phyloP scores from a whole-genome alignment of 2,797 vertebrate species.

The Enoplosus armatus region DNA sequence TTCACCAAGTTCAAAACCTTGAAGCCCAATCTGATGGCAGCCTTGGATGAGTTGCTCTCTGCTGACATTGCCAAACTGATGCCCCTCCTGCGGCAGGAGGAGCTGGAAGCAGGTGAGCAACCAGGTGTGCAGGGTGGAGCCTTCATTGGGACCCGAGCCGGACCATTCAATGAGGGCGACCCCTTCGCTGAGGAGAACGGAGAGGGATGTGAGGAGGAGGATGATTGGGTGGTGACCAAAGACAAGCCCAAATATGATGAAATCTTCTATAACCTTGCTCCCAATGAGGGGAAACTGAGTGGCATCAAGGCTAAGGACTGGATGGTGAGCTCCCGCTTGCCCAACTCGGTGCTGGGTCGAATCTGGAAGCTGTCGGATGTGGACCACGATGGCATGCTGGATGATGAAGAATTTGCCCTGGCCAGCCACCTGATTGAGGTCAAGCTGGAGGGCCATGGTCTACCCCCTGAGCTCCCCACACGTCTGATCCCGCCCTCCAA shows the following conservation, averaged over 20 bases:
- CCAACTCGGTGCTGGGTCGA: slow-evolving; percentile 93
- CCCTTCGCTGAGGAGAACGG: slow-evolving; percentile 85
- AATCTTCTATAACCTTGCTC: slow-evolving; percentile 95
- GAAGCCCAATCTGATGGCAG: slow-evolving; percentile 90
- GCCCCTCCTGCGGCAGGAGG: slow-evolving; percentile 93
- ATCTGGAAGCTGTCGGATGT: slow-evolving; percentile 97
- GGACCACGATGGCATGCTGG: slow-evolving; percentile 94
- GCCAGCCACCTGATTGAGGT: slow-evolving; percentile 95
- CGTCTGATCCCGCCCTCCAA: slow-evolving; percentile 94
- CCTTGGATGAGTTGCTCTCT: slow-evolving; percentile 90
- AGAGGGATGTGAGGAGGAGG: slow-evolving; percentile 79
- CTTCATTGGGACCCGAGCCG: slow-evolving; percentile 89
- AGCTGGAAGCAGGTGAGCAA: slow-evolving; percentile 87
- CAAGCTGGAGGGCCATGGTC: slow-evolving; percentile 94
- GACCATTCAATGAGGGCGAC: slow-evolving; percentile 90
- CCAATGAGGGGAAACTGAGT: slow-evolving; percentile 93
- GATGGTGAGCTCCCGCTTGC: slow-evolving; percentile 95
- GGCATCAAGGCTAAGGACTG: slow-evolving; percentile 93
- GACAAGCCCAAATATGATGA: slow-evolving; percentile 97
- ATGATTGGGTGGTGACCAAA: slow-evolving; percentile 94
- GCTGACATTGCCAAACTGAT: slow-evolving; percentile 92
- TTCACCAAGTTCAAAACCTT: slow-evolving; percentile 93
- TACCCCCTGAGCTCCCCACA: slow-evolving; percentile 90
- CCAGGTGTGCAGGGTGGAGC: slow-evolving; percentile 92
- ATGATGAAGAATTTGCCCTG: slow-evolving; percentile 95